Evolutionary conservation across 2,113 vertebrate genomes (phyloP), one percentile per base, ranked within the genome.

Genomic region (Neodontobutis hainanensis): DNA sequence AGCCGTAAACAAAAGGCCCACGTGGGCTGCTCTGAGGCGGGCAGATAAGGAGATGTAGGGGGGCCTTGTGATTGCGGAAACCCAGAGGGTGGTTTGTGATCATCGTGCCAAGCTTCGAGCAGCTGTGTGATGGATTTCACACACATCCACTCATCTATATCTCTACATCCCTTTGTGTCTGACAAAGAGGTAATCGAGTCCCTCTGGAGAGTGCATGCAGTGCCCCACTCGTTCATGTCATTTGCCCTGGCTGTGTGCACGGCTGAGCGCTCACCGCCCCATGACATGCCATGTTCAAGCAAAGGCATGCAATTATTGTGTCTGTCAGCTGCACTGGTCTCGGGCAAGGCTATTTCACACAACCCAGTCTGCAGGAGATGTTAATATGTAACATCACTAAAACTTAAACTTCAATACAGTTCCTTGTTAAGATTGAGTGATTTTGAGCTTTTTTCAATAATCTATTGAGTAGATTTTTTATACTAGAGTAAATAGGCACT

Each of bases 51-150:
- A 62, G 73, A 48, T 50, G 81, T 48, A 60, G 82, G 75, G 53
- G 67, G 64, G 67, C 6, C 43, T 47, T 61, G 36, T 56, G 63
- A 14, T 51, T 15, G 34, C 3, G 38, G 8, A 59, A 34, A 6
- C 4, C 35, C 38, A 14, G 59, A 53, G 15, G 57, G 35, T 36
- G 16, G 11, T 43, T 34, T 43, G 61, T 71, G 76, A 84, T 86
- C 61, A 67, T 8, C 51, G 61, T 74, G 78, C 78, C 73, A 81
- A 81, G 68, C 50, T 46, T 11, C 8, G 14, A 61, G 77, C 71
- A 83, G 83, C 82, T 78, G 63, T 84, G 75, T 82, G 74, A 85
- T 82, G 73, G 81, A 84, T 88, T 81, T 85, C 69, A 67, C 79
- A 68, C 59, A 10, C 57, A 64, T 73, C 53, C 57, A 32, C 65